Base-by-base conservation (phyloP, 1,140 invertebrate species). In the Thaumetopoea pityocampa region DNA sequence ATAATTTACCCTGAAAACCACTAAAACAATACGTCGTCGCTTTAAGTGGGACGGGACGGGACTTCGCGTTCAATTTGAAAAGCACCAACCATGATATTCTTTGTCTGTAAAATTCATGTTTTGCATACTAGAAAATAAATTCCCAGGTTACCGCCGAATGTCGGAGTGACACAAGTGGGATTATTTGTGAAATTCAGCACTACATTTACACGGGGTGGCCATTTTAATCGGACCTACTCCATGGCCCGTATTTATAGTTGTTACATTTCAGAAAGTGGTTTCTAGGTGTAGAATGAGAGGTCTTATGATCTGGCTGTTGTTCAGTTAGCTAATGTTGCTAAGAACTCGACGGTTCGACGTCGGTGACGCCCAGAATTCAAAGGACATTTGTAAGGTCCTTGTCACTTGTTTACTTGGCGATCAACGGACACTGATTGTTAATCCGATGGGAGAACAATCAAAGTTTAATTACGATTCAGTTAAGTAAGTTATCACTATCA, bases 181-280 rank as follows among this genome's bases (percentile, higher is more conserved):
- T 65, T 61, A 61, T 55, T 55, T 47, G 49, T 47, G 47, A 55
- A 65, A 65, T 61, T 61, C 52, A 58, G 61, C 51, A 56, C 57
- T 61, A 51, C 46, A 43, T 47, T 62, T 53, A 58, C 57, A 61
- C 45, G 30, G 27, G 4, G 8, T n/a, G 14, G 4, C 57, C 27
- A 48, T 11, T 41, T 17, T 14, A 20, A 1, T 0, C 19, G 28
- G 53, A 42, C n/a, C 53, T 42, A 3, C 28, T 43, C 5, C 18
- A 5, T 12, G 16, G 11, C 17, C 36, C 10, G 4, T 9, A 3
- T 2, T 1, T 15, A 4, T n/a, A 14, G 5, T 2, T 8, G 10
- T 18, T 1, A 1, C 5, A 14, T 22, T 14, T 3, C 15, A 20
- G 29, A 29, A 11, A 20, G 3, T 7, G 36, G 26, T 40, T 2